Conservation (phyloP, 1,140 invertebrate genomes). For the Zaprionus kolodkinae region DNA sequence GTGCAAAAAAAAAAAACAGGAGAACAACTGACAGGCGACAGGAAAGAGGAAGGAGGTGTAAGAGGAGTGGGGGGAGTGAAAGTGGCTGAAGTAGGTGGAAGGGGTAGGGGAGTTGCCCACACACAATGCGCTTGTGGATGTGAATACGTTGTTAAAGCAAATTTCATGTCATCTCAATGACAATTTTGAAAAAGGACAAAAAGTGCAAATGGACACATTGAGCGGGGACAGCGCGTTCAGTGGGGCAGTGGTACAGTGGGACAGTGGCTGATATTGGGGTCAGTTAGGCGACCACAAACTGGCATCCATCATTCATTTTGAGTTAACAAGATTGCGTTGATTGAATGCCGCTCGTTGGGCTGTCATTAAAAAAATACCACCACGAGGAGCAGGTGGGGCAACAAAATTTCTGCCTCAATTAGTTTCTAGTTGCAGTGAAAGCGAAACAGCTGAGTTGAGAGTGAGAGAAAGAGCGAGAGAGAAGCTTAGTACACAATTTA, state of each 20-base stretch:
- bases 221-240: background rate
- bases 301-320: slow-evolving; percentile 37
- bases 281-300: slow-evolving; percentile 13
- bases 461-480: background rate
- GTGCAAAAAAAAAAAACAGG: background rate
- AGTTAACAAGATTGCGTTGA: slow-evolving; percentile 36
- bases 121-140: slow-evolving; percentile 8
- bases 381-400: slow-evolving; percentile 17
- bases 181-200: slow-evolving; percentile 47
- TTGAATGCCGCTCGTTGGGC: slow-evolving; percentile 27
- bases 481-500: background rate
- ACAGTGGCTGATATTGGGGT: slow-evolving; percentile 5
- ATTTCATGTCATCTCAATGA: slow-evolving; percentile 52
- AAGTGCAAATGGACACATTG: slow-evolving; percentile 51
- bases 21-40: slow-evolving; percentile 23
- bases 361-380: slow-evolving; percentile 29
- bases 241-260: background rate
- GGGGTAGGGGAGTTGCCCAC: background rate
- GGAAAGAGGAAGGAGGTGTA: background rate
- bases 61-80: background rate
- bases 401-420: slow-evolving; percentile 27
- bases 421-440: background rate
- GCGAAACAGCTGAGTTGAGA: background rate
- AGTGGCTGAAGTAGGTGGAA: background rate
- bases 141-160: slow-evolving; percentile 47